Evolutionary conservation across 2,113 vertebrate species (phyloP).

Genomic region (Podocnemis expansa): DNA sequence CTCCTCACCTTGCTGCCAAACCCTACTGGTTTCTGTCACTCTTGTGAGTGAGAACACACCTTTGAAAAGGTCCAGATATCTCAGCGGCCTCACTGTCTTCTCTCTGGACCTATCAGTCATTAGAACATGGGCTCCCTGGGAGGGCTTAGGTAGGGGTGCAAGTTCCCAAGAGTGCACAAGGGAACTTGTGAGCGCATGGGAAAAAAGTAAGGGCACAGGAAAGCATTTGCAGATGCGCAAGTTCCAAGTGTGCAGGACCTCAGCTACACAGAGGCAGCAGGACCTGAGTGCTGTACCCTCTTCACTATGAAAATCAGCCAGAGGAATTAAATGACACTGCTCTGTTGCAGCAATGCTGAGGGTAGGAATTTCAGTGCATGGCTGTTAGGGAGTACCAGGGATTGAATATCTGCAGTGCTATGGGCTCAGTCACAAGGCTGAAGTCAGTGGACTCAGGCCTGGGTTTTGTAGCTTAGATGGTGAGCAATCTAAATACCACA

Average conservation of each 20-base stretch:
- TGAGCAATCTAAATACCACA: background rate
- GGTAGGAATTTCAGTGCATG: background rate
- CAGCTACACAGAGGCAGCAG: background rate
- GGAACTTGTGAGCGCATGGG: background rate
- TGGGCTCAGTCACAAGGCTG: background rate
- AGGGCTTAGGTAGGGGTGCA: background rate
- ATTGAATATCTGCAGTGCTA: background rate
- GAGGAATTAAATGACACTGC: background rate
- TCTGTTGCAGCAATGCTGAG: background rate
- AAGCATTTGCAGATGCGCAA: background rate
- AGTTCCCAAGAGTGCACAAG: background rate
- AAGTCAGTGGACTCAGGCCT: background rate
- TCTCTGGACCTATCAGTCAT: background rate
- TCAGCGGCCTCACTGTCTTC: background rate
- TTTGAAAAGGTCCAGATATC: background rate
- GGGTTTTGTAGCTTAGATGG: background rate
- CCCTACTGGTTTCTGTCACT: background rate
- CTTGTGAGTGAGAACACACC: background rate
- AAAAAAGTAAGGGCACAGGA: background rate
- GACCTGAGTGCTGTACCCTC: background rate
- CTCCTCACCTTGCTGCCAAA: background rate
- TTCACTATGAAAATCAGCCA: background rate
- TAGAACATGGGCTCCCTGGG: background rate
- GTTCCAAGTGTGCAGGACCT: background rate
- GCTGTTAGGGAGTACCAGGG: background rate